These are phyloP conservation scores for Plestiodon gilberti DNA, from an alignment of 2,113 vertebrate species.

Conservation along the genomic window DNA sequence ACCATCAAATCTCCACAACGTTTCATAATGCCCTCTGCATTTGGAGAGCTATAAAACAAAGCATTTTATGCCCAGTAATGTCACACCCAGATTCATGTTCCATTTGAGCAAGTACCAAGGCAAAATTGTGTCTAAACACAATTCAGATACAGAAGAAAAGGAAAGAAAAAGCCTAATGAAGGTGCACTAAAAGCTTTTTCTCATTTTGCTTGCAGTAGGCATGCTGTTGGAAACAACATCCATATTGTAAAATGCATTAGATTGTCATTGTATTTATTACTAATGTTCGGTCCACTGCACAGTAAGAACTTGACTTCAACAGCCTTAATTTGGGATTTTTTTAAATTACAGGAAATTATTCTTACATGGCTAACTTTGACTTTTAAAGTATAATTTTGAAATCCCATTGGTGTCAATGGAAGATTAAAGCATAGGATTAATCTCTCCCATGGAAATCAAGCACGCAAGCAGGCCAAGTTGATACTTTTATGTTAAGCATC, in stretches of 20 bases:
- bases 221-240: neutral
- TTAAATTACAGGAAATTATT: neutral
- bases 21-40: neutral
- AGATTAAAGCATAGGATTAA: too few relatives aligned
- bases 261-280: neutral
- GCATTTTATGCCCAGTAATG: conserved; percentile 25
- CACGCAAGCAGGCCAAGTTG: too few relatives aligned
- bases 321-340: neutral
- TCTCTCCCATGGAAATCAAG: neutral
- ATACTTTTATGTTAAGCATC: too few relatives aligned
- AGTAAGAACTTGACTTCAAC: neutral
- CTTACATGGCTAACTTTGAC: too few relatives aligned
- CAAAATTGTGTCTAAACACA: conserved; percentile 37
- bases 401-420: too few relatives aligned
- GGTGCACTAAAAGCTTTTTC: neutral
- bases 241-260: neutral
- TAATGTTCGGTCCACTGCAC: neutral
- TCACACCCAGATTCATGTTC: conserved; percentile 33
- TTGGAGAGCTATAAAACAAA: conserved; percentile 45
- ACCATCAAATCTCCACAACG: conserved; percentile 13
- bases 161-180: neutral
- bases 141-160: conserved; percentile 5
- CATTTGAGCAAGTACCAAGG: conserved; percentile 30
- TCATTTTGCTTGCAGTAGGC: neutral
- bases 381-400: too few relatives aligned